phyloP scores from a whole-genome alignment of 1,140 invertebrate genomes.

The Antheraea mylitta region DNA sequence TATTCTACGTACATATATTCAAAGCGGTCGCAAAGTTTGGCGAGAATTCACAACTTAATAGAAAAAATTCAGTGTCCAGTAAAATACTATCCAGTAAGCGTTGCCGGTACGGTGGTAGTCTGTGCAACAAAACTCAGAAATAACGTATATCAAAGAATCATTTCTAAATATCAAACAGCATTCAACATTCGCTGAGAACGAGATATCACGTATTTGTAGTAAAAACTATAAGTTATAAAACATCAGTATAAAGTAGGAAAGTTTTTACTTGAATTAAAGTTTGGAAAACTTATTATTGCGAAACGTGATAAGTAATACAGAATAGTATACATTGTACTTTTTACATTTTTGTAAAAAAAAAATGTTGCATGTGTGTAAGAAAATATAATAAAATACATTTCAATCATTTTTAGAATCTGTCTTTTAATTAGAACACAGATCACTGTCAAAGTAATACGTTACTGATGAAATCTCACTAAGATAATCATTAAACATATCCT shows the following conservation, averaged over 20 bases:
- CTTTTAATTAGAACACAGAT: too few relatives aligned
- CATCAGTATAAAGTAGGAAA: background rate
- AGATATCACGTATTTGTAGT: background rate
- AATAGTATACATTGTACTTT: too few relatives aligned
- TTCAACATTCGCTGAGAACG: background rate
- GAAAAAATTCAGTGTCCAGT: background rate
- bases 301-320: background rate
- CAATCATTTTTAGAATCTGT: too few relatives aligned
- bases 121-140: background rate
- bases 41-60: background rate
- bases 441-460: too few relatives aligned
- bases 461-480: too few relatives aligned
- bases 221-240: background rate
- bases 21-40: too few relatives aligned
- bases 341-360: too few relatives aligned
- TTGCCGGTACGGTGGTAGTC: background rate
- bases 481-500: too few relatives aligned
- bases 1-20: too few relatives aligned
- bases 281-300: background rate
- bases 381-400: too few relatives aligned
- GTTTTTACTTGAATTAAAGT: background rate
- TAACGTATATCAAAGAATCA: background rate
- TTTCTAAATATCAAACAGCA: background rate
- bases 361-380: too few relatives aligned
- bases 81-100: background rate